Base-by-base conservation (phyloP, 2,888 invertebrate species). In the Fabriciana adippe region DNA sequence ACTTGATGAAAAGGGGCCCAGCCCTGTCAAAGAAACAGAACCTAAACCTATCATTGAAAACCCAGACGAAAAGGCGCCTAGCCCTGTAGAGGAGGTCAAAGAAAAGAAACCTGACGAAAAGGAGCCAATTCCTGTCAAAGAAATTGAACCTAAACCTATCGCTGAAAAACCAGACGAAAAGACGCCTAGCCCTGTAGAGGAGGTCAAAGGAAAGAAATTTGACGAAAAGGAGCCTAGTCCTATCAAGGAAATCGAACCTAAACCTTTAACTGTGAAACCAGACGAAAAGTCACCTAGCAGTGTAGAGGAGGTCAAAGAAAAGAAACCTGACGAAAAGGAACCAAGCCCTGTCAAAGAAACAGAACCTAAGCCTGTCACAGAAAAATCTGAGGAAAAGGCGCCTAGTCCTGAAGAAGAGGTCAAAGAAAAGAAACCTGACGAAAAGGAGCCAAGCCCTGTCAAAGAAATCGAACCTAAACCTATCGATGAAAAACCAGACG, bases 271-370 rank as follows among this genome's bases (percentile, higher is more conserved):
- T 8, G 57, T 21, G 15, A 54, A 59, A 59, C 3, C 21, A 2
- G n/a, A 15, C 3, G 72, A 75, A 1, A 76, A 75, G 41, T 55
- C 26, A 4, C 57, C 65, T 5, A 71, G 66, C 64, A 68, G 64
- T 6, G 21, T 21, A 1, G 21, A 21, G 2, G 21, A 21, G 21
- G 26, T n/a, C 26, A 47, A 57, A 62, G 51, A 67, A 4, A 59
- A 45, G 18, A 3, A 1, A 21, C 18, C 0, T 31, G 6, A 35
- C 41, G 1, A 14, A n/a, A 59, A 59, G 64, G 21, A 26, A 47
- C 13, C 21, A 13, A 41, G 14, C 16, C 45, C 56, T 18, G 1
- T 3, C 1, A 51, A 16, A 16, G 50, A 50, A 16, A 6, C 14
- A 5, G 60, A 50, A 16, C 5, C 47, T 8, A n/a, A 0, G 8